These are phyloP conservation scores for Gymnopithys bicolor DNA, from an alignment of 2,797 vertebrate genomes.

Conservation along the genomic window DNA sequence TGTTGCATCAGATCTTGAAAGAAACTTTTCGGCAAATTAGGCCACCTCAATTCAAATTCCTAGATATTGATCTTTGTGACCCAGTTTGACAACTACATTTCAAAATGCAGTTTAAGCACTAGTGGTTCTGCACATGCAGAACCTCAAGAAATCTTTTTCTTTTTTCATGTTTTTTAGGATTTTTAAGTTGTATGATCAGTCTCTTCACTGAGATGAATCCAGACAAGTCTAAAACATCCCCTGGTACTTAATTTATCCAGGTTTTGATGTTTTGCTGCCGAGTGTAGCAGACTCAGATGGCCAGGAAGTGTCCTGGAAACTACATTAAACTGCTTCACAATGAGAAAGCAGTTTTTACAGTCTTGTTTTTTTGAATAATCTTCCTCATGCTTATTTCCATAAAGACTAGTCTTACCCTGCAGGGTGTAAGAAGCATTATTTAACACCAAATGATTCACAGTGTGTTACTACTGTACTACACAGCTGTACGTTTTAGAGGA, in stretches of 20 bases:
- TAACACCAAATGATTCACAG: background rate
- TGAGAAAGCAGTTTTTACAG: background rate
- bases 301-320: background rate
- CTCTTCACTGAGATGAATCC: background rate
- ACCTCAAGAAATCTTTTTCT: background rate
- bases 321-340: background rate
- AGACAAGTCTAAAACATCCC: background rate
- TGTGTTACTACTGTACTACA: background rate
- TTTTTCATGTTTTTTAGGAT: background rate
- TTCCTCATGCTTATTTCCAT: background rate
- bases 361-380: background rate
- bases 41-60: background rate
- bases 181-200: background rate
- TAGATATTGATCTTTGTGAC: background rate
- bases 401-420: background rate
- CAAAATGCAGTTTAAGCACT: background rate
- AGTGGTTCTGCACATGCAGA: background rate
- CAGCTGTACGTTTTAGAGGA: background rate
- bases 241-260: background rate
- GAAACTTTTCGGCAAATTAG: background rate
- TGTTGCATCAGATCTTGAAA: background rate
- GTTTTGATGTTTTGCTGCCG: background rate
- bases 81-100: background rate
- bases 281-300: background rate
- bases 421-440: background rate